phyloP scores from a whole-genome alignment of 2,797 vertebrate genomes.

The Etheostoma nigrum region DNA sequence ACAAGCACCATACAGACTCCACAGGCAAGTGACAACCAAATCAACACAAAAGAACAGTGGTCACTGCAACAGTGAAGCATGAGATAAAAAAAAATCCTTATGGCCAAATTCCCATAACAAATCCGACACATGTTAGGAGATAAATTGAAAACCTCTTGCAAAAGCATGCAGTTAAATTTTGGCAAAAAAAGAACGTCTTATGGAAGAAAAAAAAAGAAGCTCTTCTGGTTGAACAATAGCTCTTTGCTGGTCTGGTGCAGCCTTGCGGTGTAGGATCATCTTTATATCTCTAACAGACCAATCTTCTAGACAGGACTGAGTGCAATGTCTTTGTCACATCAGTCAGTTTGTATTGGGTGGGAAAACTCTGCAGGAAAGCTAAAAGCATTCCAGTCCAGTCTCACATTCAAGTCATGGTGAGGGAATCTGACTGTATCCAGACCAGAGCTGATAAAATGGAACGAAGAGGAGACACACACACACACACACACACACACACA shows the following conservation, averaged over 20 bases:
- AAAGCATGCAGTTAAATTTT: constrained; percentile 64
- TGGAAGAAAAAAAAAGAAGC: constrained; percentile 29
- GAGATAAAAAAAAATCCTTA: constrained; percentile 34
- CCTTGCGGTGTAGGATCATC: constrained; percentile 36
- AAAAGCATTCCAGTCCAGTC: constrained; percentile 43
- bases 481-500: too few relatives aligned
- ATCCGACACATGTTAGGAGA: constrained; percentile 41
- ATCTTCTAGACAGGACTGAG: constrained; percentile 31
- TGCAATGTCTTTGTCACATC: constrained; percentile 34
- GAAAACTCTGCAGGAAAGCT: constrained; percentile 33
- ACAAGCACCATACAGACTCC: constrained; percentile 46
- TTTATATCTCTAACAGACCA: constrained; percentile 46
- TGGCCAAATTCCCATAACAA: constrained; percentile 45
- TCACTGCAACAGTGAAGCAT: constrained; percentile 58
- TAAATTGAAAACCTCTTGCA: constrained; percentile 42
- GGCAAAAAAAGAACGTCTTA: constrained; percentile 25
- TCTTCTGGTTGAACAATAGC: constrained; percentile 49
- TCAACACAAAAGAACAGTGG: constrained; percentile 41
- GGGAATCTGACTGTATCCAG: constrained; percentile 39
- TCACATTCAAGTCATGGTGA: constrained; percentile 43
- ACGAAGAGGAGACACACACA: constrained; percentile 38
- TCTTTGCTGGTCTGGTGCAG: constrained; percentile 50
- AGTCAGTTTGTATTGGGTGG: constrained; percentile 41
- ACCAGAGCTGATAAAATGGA: constrained; percentile 39
- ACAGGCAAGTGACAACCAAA: constrained; percentile 46